Evolutionary conservation across 2,888 invertebrate species (phyloP), one percentile per base, ranked within the genome.

Genomic region (Ophioninae sp.): DNA sequence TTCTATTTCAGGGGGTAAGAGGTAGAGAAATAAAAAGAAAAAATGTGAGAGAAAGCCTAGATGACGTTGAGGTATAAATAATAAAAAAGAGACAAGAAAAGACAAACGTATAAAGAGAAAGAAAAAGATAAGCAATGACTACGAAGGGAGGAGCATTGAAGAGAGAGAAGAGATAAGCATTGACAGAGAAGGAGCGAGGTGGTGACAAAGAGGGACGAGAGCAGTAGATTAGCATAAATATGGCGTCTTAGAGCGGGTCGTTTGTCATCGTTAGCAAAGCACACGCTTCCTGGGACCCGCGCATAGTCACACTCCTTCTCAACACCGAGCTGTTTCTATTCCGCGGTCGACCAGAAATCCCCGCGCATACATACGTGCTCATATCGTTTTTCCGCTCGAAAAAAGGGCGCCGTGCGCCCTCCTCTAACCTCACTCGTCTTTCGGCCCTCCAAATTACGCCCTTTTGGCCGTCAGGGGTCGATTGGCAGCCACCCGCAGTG

Each of bases 251-350:
- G 91, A 91, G 88, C 90, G 90, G 84, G 89, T 90, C 91, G 91
- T 92, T 93, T 93, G 91, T 92, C 92, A 92, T 92, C 92, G 92
- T 92, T 92, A 92, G 92, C 90, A 93, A 93, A 93, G 92, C 92
- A 93, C 92, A 92, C 92, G 92, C 92, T 93, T 93, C 92, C 92
- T 92, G 92, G 91, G 91, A 89, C 90, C 91, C 91, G 89, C 87
- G 89, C 41, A 41, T 86, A 91, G 91, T 91, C 90, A 89, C 91
- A 90, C 91, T 89, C 89, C 89, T 89, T 88, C 88, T 90, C 90
- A 90, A 89, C 89, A 89, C 86, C 89, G 89, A 88, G 89, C 87
- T 89, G 90, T 85, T 86, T 88, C 91, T 89, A 90, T 90, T 90
- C 91, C 89, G 88, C 72, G 74, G 69, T 74, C 78, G 79, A 72